Base-by-base conservation (phyloP, 1,140 invertebrate genomes). In the Bombus difficillimus region DNA sequence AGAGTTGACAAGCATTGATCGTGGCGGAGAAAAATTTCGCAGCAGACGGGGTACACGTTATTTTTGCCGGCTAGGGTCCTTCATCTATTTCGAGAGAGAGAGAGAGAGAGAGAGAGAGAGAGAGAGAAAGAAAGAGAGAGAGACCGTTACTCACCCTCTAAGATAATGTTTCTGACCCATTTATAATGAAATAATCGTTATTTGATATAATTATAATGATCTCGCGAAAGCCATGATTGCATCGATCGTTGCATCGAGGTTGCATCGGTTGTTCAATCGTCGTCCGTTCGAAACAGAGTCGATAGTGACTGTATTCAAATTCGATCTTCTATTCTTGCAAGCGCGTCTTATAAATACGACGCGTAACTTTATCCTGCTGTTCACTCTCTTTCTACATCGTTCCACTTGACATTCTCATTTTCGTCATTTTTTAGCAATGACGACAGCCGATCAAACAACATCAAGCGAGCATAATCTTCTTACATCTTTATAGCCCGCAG, bases 1-100 rank as follows among this genome's bases (percentile, higher is more conserved):
- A 69, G 34, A 39, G 41, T 68, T 43, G 64, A 78, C 10, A 82
- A 62, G 28, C 5, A 32, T 53, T 69, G 72, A 62, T 85, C 71
- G 73, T 2, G 32, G 72, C 73, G 28, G 4, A 39, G 68, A 43
- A 75, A 34, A n/a, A 43, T 71, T 71, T 79, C 62, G 73, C 34
- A 66, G 73, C 66, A 79, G 78, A 69, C 78, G 73, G 69, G 71
- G 66, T 88, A 59, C 71, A 89, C 86, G 94, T 92, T 95, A 95
- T 95, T 95, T 94, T 94, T 94, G 93, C 91, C 92, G 92, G 92
- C 92, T 91, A 83, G 86, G 91, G 91, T 92, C 94, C 94, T 95
- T 95, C 93, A 81, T 95, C 94, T 95, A 95, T 95, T 95, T 95
- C 90, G 86, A 93, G 94, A 91, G 34, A 77, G 74, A 87, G 72